These are phyloP conservation scores for Diachasmimorpha longicaudata DNA, from an alignment of 1,140 invertebrate genomes.

Conservation along the genomic window DNA sequence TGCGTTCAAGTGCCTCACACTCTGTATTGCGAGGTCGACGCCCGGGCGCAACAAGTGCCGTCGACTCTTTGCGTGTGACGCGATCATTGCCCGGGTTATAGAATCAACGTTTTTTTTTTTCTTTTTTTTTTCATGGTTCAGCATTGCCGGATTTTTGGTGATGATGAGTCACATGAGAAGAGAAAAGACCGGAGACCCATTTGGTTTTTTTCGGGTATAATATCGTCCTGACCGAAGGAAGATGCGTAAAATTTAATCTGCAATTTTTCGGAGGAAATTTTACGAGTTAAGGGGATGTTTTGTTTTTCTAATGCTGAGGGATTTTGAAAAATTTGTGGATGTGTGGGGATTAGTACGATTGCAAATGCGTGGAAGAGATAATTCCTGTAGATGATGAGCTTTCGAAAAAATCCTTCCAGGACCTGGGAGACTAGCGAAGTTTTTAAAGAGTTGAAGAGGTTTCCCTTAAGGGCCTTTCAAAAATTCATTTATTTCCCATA, in stretches of 20 bases:
- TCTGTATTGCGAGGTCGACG: constrained; percentile 42
- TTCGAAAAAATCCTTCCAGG: too few relatives aligned
- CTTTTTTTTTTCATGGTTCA: not conserved
- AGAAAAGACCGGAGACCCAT: not conserved
- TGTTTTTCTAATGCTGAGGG: not conserved
- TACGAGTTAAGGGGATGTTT: not conserved
- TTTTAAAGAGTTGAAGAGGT: too few relatives aligned
- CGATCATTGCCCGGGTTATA: constrained; percentile 10
- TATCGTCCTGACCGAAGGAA: not conserved
- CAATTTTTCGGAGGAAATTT: not conserved
- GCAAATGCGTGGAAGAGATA: too few relatives aligned
- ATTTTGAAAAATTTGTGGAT: too few relatives aligned
- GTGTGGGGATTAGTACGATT: too few relatives aligned
- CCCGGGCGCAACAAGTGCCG: constrained; percentile 46
- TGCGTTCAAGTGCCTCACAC: constrained; percentile 21
- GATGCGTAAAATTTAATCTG: not conserved
- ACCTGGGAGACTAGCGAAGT: too few relatives aligned
- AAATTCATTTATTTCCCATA: too few relatives aligned
- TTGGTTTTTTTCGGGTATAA: not conserved
- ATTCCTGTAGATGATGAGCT: too few relatives aligned
- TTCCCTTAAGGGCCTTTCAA: too few relatives aligned
- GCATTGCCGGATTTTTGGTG: not conserved
- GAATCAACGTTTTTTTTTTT: not conserved
- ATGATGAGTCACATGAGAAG: not conserved
- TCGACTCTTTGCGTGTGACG: constrained; percentile 18